Conservation (phyloP, 2,797 vertebrate species). For the Melanotaenia maccullochi region DNA sequence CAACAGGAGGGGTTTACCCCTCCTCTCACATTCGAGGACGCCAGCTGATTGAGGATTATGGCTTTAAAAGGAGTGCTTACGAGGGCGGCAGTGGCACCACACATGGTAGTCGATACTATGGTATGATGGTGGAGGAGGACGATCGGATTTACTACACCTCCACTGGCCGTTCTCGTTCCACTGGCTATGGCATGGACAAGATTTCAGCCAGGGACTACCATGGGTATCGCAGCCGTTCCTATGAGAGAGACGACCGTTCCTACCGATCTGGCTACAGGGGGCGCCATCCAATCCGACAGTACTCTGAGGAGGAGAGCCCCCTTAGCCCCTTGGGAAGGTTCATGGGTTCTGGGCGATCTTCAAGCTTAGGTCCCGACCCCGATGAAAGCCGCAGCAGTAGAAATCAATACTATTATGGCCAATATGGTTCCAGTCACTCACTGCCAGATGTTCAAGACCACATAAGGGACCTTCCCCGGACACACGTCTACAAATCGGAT, state of each 20-base stretch:
- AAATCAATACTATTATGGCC: slow-evolving; percentile 81
- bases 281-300: slow-evolving; percentile 87
- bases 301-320: slow-evolving; percentile 94
- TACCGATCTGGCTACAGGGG: slow-evolving; percentile 87
- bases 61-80: slow-evolving; percentile 74
- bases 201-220: slow-evolving; percentile 86
- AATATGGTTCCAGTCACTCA: slow-evolving; percentile 98
- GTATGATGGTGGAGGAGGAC: slow-evolving; percentile 86
- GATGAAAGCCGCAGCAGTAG: slow-evolving; percentile 86
- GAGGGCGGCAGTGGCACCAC: slow-evolving; percentile 79
- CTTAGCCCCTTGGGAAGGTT: slow-evolving; percentile 90
- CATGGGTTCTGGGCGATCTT: slow-evolving; percentile 85
- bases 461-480: slow-evolving; percentile 94
- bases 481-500: slow-evolving; percentile 95
- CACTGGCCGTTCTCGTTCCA: slow-evolving; percentile 88
- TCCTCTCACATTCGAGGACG: slow-evolving; percentile 76
- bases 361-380: slow-evolving; percentile 84
- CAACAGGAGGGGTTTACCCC: slow-evolving; percentile 75
- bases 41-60: slow-evolving; percentile 80
- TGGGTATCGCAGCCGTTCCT: slow-evolving; percentile 90
- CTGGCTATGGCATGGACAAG: slow-evolving; percentile 92
- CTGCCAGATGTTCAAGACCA: slow-evolving; percentile 99
- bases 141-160: slow-evolving; percentile 87
- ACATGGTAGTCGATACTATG: slow-evolving; percentile 88
- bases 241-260: slow-evolving; percentile 87